Base-by-base conservation (phyloP, 1,140 invertebrate species). In the Melipona quadrifasciata region DNA sequence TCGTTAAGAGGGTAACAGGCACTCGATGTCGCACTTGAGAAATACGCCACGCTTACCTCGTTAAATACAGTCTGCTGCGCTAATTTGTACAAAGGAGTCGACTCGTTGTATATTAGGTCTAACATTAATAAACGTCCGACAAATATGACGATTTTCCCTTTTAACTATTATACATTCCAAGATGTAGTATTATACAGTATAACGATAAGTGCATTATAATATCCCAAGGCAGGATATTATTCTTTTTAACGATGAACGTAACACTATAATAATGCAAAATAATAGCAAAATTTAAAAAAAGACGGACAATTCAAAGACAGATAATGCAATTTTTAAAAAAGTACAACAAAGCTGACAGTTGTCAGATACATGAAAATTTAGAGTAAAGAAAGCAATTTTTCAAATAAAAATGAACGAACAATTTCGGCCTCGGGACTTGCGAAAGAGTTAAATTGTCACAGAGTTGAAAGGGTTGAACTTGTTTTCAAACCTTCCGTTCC, bases 51-150 rank as follows among this genome's bases (percentile, higher is more conserved):
- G 79, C 53, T 70, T 68, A 88, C 65, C 87, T 83, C 81, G 79
- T 86, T 86, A 86, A 83, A 53, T 51, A 88, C 84, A 87, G 64
- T 57, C 64, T 70, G 85, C n/a, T 89, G 88, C 75, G 67, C 87
- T 89, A 89, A 89, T 88, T 89, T 89, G 71, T 89, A 86, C 80
- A 89, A 89, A 86, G 80, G 76, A 68, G 8, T 64, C 17, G 68
- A 34, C 53, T 68, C 75, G 55, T 72, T 68, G 72, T 65, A 68
- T 87, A 80, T 88, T 79, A 82, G 65, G 68, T 70, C 64, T 51
- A 68, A 58, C 85, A 88, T 88, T 88, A 88, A 88, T 88, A 88
- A 88, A 88, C 82, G 74, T 53, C 78, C 68, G 53, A 58, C 21
- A 39, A 80, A 88, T 81, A 78, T 14, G 68, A 67, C 64, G 73